These are phyloP conservation scores for Drosophila nikananu DNA, from an alignment of 1,140 invertebrate genomes.

Conservation along the genomic window DNA sequence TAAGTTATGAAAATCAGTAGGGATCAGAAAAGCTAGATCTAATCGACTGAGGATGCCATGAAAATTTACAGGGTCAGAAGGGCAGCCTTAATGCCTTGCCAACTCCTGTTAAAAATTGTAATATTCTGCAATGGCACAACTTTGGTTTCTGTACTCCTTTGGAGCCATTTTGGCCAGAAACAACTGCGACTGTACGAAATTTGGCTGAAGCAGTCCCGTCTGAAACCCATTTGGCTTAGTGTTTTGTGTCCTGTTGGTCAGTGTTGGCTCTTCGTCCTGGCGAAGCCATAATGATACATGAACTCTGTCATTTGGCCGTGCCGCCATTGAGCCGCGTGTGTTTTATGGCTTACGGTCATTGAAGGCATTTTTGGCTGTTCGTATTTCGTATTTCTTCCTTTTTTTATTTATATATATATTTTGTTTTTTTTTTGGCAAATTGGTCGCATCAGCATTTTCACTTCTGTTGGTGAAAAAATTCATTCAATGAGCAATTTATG, in stretches of 20 bases:
- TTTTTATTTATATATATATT: slow-evolving; percentile 27
- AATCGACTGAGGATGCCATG: neutral
- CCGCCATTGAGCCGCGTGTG: slow-evolving; percentile 73
- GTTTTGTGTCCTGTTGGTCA: slow-evolving; percentile 37
- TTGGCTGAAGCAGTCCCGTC: neutral
- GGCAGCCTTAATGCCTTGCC: neutral
- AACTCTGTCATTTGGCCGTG: slow-evolving; percentile 65
- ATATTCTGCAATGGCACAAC: neutral
- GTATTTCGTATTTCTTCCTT: slow-evolving; percentile 19
- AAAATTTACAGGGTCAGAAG: too few relatives aligned
- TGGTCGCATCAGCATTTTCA: slow-evolving; percentile 70
- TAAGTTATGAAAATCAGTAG: neutral
- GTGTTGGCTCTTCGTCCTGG: slow-evolving; percentile 38
- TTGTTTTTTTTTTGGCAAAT: slow-evolving; percentile 28
- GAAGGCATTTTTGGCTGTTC: slow-evolving; percentile 57
- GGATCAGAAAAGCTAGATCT: neutral
- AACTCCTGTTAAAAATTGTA: neutral
- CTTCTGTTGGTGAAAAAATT: slow-evolving; percentile 6
- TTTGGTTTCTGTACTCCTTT: slow-evolving; percentile 3
- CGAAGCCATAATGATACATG: slow-evolving; percentile 72
- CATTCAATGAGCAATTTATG: slow-evolving; percentile 75
- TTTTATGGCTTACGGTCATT: slow-evolving; percentile 77
- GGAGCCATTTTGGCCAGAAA: neutral
- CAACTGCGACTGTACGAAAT: slow-evolving; percentile 10
- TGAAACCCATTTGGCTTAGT: slow-evolving; percentile 18